phyloP scores from a whole-genome alignment of 1,140 invertebrate genomes.

The Drosophila equinoxialis region DNA sequence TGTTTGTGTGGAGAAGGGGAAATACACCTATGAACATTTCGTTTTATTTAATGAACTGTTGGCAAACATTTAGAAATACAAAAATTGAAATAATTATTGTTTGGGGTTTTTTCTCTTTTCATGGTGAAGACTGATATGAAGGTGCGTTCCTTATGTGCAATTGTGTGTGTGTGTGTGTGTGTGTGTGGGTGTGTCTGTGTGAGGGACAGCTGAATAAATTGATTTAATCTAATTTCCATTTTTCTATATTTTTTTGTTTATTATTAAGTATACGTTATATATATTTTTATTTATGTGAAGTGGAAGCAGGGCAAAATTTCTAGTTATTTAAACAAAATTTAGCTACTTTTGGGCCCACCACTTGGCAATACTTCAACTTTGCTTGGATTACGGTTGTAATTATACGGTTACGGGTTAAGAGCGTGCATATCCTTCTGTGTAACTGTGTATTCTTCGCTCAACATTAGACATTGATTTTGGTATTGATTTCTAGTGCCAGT shows the following conservation, averaged over 20 bases:
- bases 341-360: slow-evolving; percentile 55
- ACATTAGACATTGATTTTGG: slow-evolving; percentile 62
- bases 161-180: not conserved
- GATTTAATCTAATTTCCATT: slow-evolving; percentile 66
- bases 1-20: not conserved
- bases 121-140: slow-evolving; percentile 52
- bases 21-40: slow-evolving; percentile 60
- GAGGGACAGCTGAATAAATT: slow-evolving; percentile 57
- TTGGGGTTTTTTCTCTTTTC: slow-evolving; percentile 28
- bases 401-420: not conserved
- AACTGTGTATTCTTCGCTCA: slow-evolving; percentile 52
- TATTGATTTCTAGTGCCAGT: slow-evolving; percentile 45
- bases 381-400: slow-evolving; percentile 1
- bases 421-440: slow-evolving; percentile 33
- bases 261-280: slow-evolving; percentile 29
- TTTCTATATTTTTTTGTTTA: slow-evolving; percentile 41
- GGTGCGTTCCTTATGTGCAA: slow-evolving; percentile 22
- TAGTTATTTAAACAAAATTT: slow-evolving; percentile 62
- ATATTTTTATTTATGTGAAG: slow-evolving; percentile 45
- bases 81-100: slow-evolving; percentile 50
- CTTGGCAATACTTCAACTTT: slow-evolving; percentile 72
- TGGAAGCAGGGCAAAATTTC: slow-evolving; percentile 60
- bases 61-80: slow-evolving; percentile 69
- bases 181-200: slow-evolving; percentile 18
- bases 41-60: slow-evolving; percentile 19